These are phyloP conservation scores for Elegia similella DNA, from an alignment of 2,888 invertebrate species.

Conservation along the genomic window DNA sequence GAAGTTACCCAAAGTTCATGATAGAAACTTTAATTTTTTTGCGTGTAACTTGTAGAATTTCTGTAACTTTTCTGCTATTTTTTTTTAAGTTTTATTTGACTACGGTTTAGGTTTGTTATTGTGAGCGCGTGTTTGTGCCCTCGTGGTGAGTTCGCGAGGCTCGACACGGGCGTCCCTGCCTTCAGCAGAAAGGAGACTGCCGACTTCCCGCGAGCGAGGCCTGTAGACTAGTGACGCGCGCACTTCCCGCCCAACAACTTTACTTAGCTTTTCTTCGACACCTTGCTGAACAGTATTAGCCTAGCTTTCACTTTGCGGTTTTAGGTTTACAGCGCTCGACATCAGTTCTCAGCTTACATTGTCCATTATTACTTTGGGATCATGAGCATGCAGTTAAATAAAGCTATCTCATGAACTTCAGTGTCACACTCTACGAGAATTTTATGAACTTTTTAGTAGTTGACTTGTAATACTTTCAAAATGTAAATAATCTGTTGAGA, in stretches of 20 bases:
- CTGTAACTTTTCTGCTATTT: not conserved
- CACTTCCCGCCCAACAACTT: constrained; percentile 7
- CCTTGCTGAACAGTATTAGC: not conserved
- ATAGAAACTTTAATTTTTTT: constrained; percentile 31
- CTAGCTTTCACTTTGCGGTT: constrained; percentile 8
- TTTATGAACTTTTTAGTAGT: no score
- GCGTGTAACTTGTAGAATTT: constrained; percentile 22
- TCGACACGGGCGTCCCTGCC: not conserved
- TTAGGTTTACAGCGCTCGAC: constrained; percentile 2
- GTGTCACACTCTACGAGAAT: no score
- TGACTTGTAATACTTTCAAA: no score
- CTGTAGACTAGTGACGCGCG: constrained; percentile 11
- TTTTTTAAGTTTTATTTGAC: not conserved
- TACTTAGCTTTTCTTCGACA: constrained; percentile 6
- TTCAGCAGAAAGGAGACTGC: not conserved
- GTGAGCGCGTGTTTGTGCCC: not conserved
- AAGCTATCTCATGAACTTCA: no score
- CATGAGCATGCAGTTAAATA: no score
- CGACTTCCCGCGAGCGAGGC: not conserved
- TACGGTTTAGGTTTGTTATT: not conserved
- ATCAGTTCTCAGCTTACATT: not conserved
- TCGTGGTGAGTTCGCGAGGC: not conserved
- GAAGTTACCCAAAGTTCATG: constrained; percentile 37
- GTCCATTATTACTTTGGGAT: not conserved
- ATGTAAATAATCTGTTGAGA: no score